Conservation (phyloP, 2,888 invertebrate genomes). For the Sceliomorpha sp. region DNA sequence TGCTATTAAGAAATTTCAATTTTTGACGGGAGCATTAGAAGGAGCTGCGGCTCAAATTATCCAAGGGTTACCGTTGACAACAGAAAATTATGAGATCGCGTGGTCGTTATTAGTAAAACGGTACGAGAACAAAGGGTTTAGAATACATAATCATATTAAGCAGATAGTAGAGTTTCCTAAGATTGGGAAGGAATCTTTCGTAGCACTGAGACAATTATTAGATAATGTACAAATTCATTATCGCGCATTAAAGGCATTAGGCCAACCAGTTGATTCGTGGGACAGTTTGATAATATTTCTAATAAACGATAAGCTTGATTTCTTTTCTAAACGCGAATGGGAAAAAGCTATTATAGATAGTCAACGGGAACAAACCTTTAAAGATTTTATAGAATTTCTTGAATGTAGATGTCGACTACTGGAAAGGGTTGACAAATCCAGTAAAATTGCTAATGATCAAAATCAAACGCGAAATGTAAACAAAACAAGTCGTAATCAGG, state of each 20-base stretch:
- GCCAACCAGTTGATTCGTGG: conserved; percentile 57
- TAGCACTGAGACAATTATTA: conserved; percentile 47
- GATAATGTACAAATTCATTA: conserved; percentile 47
- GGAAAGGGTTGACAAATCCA: conserved; percentile 25
- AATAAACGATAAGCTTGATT: conserved; percentile 57
- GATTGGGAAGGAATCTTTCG: conserved; percentile 28
- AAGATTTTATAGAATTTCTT: conserved; percentile 17
- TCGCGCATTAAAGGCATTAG: conserved; percentile 52
- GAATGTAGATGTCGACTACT: conserved; percentile 16
- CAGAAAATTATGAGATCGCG: conserved; percentile 53
- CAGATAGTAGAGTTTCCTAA: conserved; percentile 43
- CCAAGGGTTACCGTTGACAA: conserved; percentile 43
- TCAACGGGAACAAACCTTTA: neutral
- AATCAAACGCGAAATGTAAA: too few species aligned
- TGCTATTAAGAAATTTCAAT: conserved; percentile 51
- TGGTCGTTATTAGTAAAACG: conserved; percentile 40
- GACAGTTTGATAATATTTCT: conserved; percentile 58
- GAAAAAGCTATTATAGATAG: conserved; percentile 35
- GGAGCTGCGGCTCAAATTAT: conserved; percentile 41
- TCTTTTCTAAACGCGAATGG: conserved; percentile 56
- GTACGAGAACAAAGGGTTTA: conserved; percentile 52
- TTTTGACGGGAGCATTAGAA: conserved; percentile 42
- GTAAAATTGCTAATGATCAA: too few species aligned
- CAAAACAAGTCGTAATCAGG: too few species aligned
- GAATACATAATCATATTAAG: conserved; percentile 54